Evolutionary conservation across 2,888 invertebrate species (phyloP), one percentile per base, ranked within the genome.

Genomic region (Zygaena filipendulae): DNA sequence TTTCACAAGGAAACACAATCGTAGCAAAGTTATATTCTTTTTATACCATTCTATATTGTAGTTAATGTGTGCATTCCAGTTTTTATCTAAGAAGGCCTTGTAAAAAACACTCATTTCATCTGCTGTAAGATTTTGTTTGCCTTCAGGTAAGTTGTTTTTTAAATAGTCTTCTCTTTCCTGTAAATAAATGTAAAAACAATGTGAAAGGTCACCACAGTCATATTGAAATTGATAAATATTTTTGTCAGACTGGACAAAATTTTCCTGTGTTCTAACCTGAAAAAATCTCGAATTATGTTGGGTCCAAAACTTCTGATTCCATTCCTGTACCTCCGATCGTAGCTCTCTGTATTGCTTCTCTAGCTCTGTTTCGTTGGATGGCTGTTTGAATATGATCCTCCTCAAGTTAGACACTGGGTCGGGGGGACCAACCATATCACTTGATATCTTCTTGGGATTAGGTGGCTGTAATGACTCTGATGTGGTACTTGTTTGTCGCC

Each of bases 91-190:
- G 59, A 95, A 95, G 25, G 83, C 66, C 70, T 91, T 93, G 55
- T 95, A 95, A 66, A 95, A 95, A 12, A 87, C 85, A 46, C 94
- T 92, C 89, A 95, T 90, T 64, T 91, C 89, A 66, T 92, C 92
- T 1, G 91, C 87, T 3, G 86, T 84, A 11, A 89, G 57, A 21
- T 82, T 84, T 29, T 80, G 70, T 40, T 83, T 69, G 4, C 69
- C 57, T 27, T 72, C 70, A 23, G 81, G 79, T 9, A 72, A 38
- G 29, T 79, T 69, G 19, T 64, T 59, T 38, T 70, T 66, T 3
- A 87, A 54, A 47, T 84, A 87, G 18, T 79, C 70, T 40, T 84
- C 81, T 40, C 68, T 72, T 67, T 81, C 84, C 87, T 86, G 72
- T 33, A 63, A 72, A 46, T 13, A 25, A 9, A 13, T 27, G 4